A percentile compares a stretch with the other conserved stretches of the same genome.
Conservation (phyloP, 2,113 vertebrate genomes). For the Daboia siamensis region DNA sequence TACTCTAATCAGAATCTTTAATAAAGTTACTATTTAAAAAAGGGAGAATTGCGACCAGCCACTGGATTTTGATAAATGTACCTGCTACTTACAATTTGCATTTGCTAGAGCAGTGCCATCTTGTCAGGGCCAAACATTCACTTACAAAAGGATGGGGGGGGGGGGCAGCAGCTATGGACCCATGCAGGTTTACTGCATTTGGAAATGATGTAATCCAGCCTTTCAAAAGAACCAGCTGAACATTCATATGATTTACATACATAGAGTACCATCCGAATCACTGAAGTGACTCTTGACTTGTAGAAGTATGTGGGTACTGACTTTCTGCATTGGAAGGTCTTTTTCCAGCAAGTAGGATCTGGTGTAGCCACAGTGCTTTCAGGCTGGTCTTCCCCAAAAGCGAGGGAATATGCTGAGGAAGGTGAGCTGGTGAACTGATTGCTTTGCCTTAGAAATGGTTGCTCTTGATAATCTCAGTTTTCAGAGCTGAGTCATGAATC, state of each 20-base stretch:
- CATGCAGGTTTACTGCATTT: not conserved
- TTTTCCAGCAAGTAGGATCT: not conserved
- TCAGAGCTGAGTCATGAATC: not conserved
- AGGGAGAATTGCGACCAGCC: not conserved
- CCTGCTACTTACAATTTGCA: not conserved
- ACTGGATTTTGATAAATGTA: not conserved
- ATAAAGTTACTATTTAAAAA: not conserved
- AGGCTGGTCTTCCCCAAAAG: not conserved
- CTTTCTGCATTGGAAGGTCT: not conserved
- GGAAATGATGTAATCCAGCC: not conserved
- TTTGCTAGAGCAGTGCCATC: not conserved
- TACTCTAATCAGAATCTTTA: not conserved
- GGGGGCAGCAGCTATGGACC: not conserved
- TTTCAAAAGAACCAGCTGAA: not conserved
- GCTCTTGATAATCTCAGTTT: not conserved
- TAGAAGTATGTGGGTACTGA: not conserved
- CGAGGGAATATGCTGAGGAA: not conserved
- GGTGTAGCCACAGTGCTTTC: not conserved
- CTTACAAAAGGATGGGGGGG: not conserved
- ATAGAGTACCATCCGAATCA: not conserved
- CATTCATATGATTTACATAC: not conserved
- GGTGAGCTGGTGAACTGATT: constrained; percentile 3
- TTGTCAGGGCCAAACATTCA: not conserved
- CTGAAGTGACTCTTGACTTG: not conserved
- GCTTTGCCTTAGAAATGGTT: constrained; percentile 4